These are phyloP conservation scores for Hofmannophila pseudospretella DNA, from an alignment of 2,888 invertebrate species.

Conservation along the genomic window DNA sequence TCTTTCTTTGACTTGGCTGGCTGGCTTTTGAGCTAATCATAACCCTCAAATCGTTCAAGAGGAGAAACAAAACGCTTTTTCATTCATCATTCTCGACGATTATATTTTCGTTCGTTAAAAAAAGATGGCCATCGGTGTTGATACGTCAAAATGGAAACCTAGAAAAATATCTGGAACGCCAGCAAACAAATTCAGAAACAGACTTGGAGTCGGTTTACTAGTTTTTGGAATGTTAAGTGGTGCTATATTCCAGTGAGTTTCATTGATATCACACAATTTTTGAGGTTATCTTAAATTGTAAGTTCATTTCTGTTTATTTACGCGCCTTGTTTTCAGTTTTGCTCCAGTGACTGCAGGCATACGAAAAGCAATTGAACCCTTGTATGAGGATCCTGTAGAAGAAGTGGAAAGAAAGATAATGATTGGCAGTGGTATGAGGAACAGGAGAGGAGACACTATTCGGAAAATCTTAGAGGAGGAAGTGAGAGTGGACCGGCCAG, in stretches of 20 bases:
- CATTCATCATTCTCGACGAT: too few species aligned
- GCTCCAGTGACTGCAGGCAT: slow-evolving; percentile 36
- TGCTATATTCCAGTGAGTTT: slow-evolving; percentile 69
- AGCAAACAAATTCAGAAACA: slow-evolving; percentile 75
- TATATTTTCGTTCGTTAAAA: too few species aligned
- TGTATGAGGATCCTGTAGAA: slow-evolving; percentile 61
- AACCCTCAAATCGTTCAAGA: too few species aligned
- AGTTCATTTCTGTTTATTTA: slow-evolving; percentile 2
- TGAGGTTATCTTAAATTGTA: slow-evolving; percentile 28
- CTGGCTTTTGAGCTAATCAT: too few species aligned
- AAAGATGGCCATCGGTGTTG: slow-evolving; percentile 72
- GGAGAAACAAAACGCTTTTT: too few species aligned
- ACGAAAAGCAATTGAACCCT: slow-evolving; percentile 35
- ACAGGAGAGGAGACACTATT: slow-evolving; percentile 37
- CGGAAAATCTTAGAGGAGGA: slow-evolving; percentile 39
- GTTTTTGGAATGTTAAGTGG: slow-evolving; percentile 57
- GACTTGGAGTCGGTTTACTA: slow-evolving; percentile 65
- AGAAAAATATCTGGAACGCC: slow-evolving; percentile 82
- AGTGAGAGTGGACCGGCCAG: slow-evolving; percentile 41
- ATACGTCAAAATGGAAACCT: slow-evolving; percentile 80
- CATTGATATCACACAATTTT: slow-evolving; percentile 11
- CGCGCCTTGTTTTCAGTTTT: slow-evolving; percentile 50
- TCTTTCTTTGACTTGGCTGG: too few species aligned
- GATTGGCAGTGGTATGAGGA: slow-evolving; percentile 52
- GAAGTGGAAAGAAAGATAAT: slow-evolving; percentile 59